Conservation (phyloP, 2,888 invertebrate species). For the Antheraea yamamai region DNA sequence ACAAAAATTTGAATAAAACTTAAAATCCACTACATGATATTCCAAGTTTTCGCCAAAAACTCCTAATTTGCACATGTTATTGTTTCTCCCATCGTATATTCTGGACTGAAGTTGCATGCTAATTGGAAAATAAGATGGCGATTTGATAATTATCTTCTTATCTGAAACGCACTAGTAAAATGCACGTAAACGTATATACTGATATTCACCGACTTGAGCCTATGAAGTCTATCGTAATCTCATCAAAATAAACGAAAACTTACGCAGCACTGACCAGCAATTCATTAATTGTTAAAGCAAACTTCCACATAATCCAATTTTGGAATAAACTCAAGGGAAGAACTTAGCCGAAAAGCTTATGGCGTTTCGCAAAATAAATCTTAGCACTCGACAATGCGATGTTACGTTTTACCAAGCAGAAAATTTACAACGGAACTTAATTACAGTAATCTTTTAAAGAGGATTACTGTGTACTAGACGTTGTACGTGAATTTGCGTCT, state of each 20-base stretch:
- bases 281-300: slow-evolving; percentile 9
- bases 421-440: slow-evolving; percentile 61
- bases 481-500: neutral
- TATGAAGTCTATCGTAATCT: neutral
- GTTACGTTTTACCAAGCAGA: slow-evolving; percentile 45
- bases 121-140: too few species aligned
- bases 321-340: slow-evolving; percentile 5
- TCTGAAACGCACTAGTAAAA: too few species aligned
- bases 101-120: too few species aligned
- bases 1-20: too few species aligned
- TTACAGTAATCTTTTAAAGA: slow-evolving; percentile 44
- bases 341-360: slow-evolving; percentile 12
- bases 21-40: too few species aligned
- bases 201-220: neutral
- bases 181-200: too few species aligned
- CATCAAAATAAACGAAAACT: neutral
- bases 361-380: slow-evolving; percentile 32
- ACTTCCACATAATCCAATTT: slow-evolving; percentile 15
- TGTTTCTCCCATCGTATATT: too few species aligned
- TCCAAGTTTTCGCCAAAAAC: too few species aligned
- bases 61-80: too few species aligned
- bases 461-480: slow-evolving; percentile 38
- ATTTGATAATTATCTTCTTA: too few species aligned
- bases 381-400: slow-evolving; percentile 37
- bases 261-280: neutral